phyloP scores from a whole-genome alignment of 2,888 invertebrate genomes.

The Euzetes globulus region DNA sequence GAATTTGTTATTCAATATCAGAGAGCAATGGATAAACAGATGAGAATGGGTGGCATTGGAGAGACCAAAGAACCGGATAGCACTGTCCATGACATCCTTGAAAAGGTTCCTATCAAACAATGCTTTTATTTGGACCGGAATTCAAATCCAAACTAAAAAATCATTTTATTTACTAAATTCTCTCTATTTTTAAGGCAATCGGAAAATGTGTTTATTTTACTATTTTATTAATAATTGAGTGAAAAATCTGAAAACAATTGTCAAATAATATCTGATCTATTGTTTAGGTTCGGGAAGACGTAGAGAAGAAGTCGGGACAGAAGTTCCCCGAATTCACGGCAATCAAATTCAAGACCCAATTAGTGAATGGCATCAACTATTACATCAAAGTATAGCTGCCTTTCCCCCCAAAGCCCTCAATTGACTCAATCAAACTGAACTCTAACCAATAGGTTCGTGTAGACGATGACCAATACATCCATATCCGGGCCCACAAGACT shows the following conservation, averaged over 20 bases:
- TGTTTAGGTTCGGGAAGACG: conserved; percentile 38
- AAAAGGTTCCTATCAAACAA: too few relatives aligned
- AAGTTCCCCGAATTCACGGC: conserved; percentile 38
- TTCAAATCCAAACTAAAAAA: too few relatives aligned
- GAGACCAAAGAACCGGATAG: background rate
- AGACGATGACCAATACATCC: conserved; percentile 38
- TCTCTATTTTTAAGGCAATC: too few relatives aligned
- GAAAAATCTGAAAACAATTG: background rate
- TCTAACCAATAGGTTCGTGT: conserved; percentile 37
- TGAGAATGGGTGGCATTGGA: background rate
- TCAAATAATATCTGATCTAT: background rate
- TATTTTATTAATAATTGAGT: too few relatives aligned
- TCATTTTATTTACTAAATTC: too few relatives aligned
- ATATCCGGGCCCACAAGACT: conserved; percentile 39
- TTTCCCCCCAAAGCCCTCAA: background rate
- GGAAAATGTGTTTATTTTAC: too few relatives aligned
- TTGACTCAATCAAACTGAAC: background rate
- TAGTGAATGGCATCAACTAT: conserved; percentile 43
- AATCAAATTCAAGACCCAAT: conserved; percentile 38
- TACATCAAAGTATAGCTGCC: conserved; percentile 40
- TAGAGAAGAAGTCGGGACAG: conserved; percentile 39
- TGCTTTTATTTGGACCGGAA: too few relatives aligned
- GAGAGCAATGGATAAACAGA: background rate
- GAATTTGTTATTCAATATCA: background rate
- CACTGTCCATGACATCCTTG: background rate